Base-by-base conservation (phyloP, 2,113 vertebrate species). In the Oryzias melastigma region DNA sequence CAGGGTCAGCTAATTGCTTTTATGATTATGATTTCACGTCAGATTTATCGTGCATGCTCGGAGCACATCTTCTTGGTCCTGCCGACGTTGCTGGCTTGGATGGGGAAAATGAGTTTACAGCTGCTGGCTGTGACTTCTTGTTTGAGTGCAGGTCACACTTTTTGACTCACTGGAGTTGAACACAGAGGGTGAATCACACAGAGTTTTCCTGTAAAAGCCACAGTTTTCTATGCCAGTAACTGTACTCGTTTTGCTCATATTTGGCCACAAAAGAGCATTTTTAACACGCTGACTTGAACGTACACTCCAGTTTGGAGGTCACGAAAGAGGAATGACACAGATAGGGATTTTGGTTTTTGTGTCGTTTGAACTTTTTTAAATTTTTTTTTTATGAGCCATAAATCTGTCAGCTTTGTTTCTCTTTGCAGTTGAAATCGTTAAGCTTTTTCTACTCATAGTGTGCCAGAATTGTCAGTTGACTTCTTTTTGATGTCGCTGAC, bases 1-100 rank as follows among this genome's bases (percentile, higher is more conserved):
- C 91, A 89, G 91, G 92, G 91, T 92, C 90, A 93, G 87, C 92
- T 92, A 93, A 92, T 92, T 92, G 91, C 90, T 91, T 93, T 92
- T 92, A 93, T 92, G 90, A 91, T 92, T 93, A 92, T 93, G 90
- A 92, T 92, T 91, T 90, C 89, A 91, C 88, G 86, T 93, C 88
- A 91, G 90, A 91, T 93, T 93, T 93, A 93, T 92, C 66, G 89
- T 90, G 88, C 87, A 84, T 92, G 90, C 88, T 91, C 81, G 18
- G 75, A 88, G 86, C 87, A 85, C 88, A 89, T 87, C 85, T 91
- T 83, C 73, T 81, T 87, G 81, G 87, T 89, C 83, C 83, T 88
- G 85, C 85, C 77, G 85, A 89, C 80, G 85, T 83, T 79, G 84
- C 84, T 84, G 81, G 85, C 86, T 89, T 68, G 64, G 77, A 83